These are phyloP conservation scores for Callyntrura guangdongensis DNA, from an alignment of 2,888 invertebrate genomes.

Conservation along the genomic window DNA sequence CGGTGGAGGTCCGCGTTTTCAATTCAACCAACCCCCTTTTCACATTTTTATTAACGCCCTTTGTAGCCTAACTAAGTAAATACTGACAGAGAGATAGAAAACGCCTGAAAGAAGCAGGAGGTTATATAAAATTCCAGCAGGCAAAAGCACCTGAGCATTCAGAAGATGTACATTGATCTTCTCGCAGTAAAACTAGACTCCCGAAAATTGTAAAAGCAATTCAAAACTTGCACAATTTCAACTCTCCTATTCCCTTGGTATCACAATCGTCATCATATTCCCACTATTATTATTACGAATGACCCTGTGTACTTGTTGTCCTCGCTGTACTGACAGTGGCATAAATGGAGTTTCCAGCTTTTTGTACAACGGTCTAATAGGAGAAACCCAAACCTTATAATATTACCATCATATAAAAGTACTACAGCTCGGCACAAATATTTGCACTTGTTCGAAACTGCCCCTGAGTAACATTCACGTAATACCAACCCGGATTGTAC, in stretches of 20 bases:
- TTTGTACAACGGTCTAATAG: neutral
- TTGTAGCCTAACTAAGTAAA: constrained; percentile 15
- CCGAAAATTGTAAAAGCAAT: constrained; percentile 26
- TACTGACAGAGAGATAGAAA: constrained; percentile 14
- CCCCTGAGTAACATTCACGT: neutral
- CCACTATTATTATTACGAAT: constrained; percentile 22
- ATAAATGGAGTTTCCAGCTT: constrained; percentile 27
- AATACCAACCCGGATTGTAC: constrained; percentile 16
- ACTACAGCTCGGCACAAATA: neutral
- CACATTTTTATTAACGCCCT: neutral
- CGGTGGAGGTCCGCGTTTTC: neutral
- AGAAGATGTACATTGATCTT: constrained; percentile 27
- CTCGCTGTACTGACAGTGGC: constrained; percentile 31
- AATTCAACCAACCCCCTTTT: constrained; percentile 20
- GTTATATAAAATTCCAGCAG: constrained; percentile 47
- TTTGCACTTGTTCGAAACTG: neutral
- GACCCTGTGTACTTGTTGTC: neutral
- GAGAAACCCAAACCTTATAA: neutral
- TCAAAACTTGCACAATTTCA: constrained; percentile 27
- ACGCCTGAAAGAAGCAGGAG: neutral
- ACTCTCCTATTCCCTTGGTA: neutral
- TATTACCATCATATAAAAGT: too few relatives aligned
- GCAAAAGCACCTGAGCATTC: constrained; percentile 44
- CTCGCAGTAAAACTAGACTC: neutral
- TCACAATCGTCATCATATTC: neutral